Base-by-base conservation (phyloP, 1,140 invertebrate species). In the Drosophila kurseongensis region DNA sequence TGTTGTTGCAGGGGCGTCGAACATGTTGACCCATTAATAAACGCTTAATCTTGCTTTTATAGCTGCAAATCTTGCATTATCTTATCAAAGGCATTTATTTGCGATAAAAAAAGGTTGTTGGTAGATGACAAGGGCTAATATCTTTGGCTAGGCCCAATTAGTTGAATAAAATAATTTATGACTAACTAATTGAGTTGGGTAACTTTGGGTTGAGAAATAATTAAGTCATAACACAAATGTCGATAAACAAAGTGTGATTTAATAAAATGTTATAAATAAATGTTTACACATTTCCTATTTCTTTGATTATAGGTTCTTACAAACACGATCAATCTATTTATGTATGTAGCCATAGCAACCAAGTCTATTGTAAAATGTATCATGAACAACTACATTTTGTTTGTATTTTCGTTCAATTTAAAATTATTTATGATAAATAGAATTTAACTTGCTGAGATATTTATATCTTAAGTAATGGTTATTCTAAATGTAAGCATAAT, bases 21-120 rank as follows among this genome's bases (percentile, higher is more conserved):
- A 32, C 36, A 35, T 69, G 35, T 71, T 54, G 67, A 57, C 67
- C 67, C 65, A 71, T 71, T 69, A 69, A 50, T 48, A 29, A 27
- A 9, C 51, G 18, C 50, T 48, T 71, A 57, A 71, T 58, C 67
- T 69, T 42, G 36, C 65, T 45, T 60, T 5, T 16, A 52, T 59
- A 42, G 60, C 44, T 12, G 68, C 68, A 56, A 68, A 68, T 61
- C 41, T 41, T 9, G 27, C 40, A 27, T 32, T 76, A 60, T 76
- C 73, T 76, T 77, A 77, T 77, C 74, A 23, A 16, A 40, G 18
- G 14, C 12, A n/a, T 57, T 55, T 16, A 5, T 27, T 47, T 5
- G 38, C 35, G 62, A 76, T 56, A 56, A 68, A 56, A 65, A 44
- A 14, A 8, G 1, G 9, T 6, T 18, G 40, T 41, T 38, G 10